Evolutionary conservation across 2,888 invertebrate species (phyloP).

Genomic region (Hylaea fasciaria): DNA sequence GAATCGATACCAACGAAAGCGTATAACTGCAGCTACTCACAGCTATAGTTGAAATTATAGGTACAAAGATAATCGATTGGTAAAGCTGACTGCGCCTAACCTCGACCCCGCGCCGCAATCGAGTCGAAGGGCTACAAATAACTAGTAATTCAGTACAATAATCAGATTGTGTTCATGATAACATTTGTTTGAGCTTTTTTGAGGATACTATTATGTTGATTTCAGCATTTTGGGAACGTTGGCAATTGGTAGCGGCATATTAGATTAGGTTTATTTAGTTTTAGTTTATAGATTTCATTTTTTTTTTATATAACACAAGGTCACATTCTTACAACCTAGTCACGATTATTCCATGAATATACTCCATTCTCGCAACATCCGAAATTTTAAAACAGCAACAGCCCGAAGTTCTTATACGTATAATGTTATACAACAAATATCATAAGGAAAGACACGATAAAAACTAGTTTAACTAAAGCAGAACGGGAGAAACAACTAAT

Average conservation of each 20-base stretch:
- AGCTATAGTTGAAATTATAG: constrained; percentile 14
- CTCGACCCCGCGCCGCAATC: constrained; percentile 31
- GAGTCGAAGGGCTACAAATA: constrained; percentile 26
- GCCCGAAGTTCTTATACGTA: not conserved
- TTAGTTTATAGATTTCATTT: too few species aligned
- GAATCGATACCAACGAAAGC: constrained; percentile 7
- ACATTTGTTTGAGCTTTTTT: too few species aligned
- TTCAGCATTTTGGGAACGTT: too few species aligned
- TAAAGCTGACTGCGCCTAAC: constrained; percentile 19
- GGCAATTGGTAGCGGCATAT: too few species aligned
- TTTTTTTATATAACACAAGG: too few species aligned
- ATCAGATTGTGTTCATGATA: not conserved
- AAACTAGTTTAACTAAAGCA: constrained; percentile 5
- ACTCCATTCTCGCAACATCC: not conserved
- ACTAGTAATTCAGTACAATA: constrained; percentile 12
- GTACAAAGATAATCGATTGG: constrained; percentile 35
- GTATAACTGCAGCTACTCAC: constrained; percentile 16
- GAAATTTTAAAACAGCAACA: too few species aligned
- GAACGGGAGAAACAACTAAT: constrained; percentile 9
- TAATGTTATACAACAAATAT: not conserved
- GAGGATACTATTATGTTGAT: too few species aligned
- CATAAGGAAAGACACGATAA: constrained; percentile 1
- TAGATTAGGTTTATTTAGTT: too few species aligned
- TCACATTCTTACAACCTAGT: too few species aligned
- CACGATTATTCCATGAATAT: too few species aligned